Evolutionary conservation across 2,797 vertebrate genomes (phyloP), one percentile per base, ranked within the genome.

Genomic region (Setipinna tenuifilis): DNA sequence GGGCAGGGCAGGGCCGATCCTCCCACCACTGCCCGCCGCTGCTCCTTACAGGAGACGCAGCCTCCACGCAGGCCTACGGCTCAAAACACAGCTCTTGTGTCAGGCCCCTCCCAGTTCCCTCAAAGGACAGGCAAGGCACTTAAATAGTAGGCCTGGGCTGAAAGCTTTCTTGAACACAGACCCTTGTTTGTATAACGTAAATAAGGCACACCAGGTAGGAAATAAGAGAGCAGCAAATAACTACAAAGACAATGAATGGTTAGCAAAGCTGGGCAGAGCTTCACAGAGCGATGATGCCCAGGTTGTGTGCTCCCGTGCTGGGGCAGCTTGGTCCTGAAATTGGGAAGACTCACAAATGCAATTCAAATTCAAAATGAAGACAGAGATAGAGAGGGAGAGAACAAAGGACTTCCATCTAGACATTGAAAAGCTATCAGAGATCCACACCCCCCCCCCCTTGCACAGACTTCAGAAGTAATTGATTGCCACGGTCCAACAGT

Each of bases 101-200:
- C 17, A 17, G 16, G 35, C 28, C 31, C 65, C 68, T 35, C 68
- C 68, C 68, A 75, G 31, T 17, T 75, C 31, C 68, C 31, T 75
- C 16, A 75, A 75, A 75, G 68, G 68, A 35, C 35, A 41, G 68
- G 31, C 68, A 75, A 75, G 35, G 68, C 68, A 75, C 68, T 19
- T 16, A 75, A 75, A 75, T 75, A 75, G 68, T 7, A 75, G 17
- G 68, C 68, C 68, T 19, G 68, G 68, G 68, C 68, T 19, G 31
- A 75, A 71, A 7, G 68, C 68, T 14, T 41, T 75, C 7, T 41
- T 54, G 50, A 14, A 54, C 68, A 75, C 68, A 75, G 16, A 75
- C 31, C 17, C 16, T 35, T 41, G 68, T 75, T 35, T 75, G 68
- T 41, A 17, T 6, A 75, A 16, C 17, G 14, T 31, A 75, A 75